Evolutionary conservation across 1,140 invertebrate species (phyloP), one percentile per base, ranked within the genome.

Genomic region (Sinella curviseta): DNA sequence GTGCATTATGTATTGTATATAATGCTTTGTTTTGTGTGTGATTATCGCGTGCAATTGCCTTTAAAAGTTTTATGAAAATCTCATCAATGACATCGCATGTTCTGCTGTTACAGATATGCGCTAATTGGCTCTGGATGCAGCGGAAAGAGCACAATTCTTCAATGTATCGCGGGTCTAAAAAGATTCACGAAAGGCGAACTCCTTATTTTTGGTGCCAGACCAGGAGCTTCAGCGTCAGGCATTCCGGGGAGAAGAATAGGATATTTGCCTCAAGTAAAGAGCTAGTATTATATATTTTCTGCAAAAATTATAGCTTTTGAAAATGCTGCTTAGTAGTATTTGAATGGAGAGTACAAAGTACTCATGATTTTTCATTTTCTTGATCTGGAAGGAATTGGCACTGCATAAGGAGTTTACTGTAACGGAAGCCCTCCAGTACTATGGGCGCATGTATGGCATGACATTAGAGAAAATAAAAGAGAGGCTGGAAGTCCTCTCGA

Each of bases 381-480:
- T 60, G 8, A 60, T n/a, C 55, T 14, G 55, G 24, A 60, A 75
- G 74, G 74, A 75, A 26, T 24, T 75, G 4, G 74, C 35, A 8
- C 28, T 75, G 35, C 74, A 39, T 30, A 54, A n/a, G 20, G 74
- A 75, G n/a, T 54, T 75, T 54, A 75, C 35, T 14, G 39, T 75
- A 16, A 48, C 36, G 2, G 74, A 75, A 54, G 74, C 39, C 2
- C 2, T 75, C 14, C 35, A 75, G 31, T 75, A 75, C 26, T 54
- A 75, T 48, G 74, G 74, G 14, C 74, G 74, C 2, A 36, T 75
- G 74, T 36, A 48, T 36, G 74, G 74, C 1, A 75, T 75, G 74
- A 75, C 12, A 2, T 24, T 75, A 17, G 74, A 75, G 2, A 36
- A 75, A 48, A 48, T 75, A n/a, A 54, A 54, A 48, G 74, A 75